Evolutionary conservation across 2,888 invertebrate genomes (phyloP).

Genomic region (Allolobophora icterica): DNA sequence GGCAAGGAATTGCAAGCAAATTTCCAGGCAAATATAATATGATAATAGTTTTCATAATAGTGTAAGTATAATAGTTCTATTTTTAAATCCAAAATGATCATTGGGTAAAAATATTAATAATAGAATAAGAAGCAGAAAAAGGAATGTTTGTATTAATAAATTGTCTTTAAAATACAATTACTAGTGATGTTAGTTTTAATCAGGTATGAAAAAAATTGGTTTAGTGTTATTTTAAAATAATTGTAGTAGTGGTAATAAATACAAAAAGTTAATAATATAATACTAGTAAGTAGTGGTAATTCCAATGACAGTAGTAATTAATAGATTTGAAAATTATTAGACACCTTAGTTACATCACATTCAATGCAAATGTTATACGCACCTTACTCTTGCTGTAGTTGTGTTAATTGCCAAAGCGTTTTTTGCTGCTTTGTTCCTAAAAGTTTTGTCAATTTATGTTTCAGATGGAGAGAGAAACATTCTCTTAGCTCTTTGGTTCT

Average conservation of each 20-base stretch:
- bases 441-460: constrained; percentile 3
- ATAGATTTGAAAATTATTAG: background rate
- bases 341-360: background rate
- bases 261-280: background rate
- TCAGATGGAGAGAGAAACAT: constrained; percentile 13
- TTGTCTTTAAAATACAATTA: background rate
- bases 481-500: background rate
- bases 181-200: background rate
- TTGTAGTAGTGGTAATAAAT: background rate
- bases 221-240: background rate
- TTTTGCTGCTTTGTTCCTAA: background rate
- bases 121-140: background rate
- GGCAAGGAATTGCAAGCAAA: background rate
- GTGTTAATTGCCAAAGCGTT: background rate
- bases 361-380: background rate
- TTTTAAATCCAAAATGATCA: too few relatives aligned
- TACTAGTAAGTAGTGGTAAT: background rate
- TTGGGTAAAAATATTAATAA: background rate
- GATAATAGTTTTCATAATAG: background rate
- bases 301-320: background rate
- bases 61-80: too few relatives aligned
- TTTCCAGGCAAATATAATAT: background rate
- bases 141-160: background rate
- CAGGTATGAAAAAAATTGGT: background rate
- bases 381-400: background rate